Percentiles rank a stretch among this genome's conserved stretches.
These are phyloP conservation scores for Lucifuga dentata DNA, from an alignment of 2,113 vertebrate species.

Conservation along the genomic window DNA sequence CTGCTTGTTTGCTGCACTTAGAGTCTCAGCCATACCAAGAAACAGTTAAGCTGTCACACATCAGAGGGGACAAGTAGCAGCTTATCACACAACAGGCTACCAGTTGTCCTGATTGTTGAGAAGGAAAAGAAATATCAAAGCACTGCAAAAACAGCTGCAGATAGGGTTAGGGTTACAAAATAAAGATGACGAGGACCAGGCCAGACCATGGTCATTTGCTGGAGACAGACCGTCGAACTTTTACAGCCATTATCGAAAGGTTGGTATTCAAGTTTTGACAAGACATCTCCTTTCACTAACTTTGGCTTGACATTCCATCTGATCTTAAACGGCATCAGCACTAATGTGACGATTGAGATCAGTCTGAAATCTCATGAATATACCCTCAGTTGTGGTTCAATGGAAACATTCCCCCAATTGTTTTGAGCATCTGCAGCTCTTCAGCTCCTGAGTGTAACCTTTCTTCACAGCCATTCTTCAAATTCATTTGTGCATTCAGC, in stretches of 20 bases:
- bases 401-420: slow-evolving; percentile 22
- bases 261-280: slow-evolving; percentile 69
- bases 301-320: slow-evolving; percentile 40
- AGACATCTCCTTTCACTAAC: slow-evolving; percentile 71
- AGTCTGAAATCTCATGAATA: slow-evolving; percentile 38
- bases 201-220: slow-evolving; percentile 79
- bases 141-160: slow-evolving; percentile 78
- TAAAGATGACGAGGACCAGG: slow-evolving; percentile 77
- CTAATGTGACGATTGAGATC: slow-evolving; percentile 43
- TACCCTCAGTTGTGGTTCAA: neutral
- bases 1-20: slow-evolving; percentile 75
- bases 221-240: slow-evolving; percentile 70
- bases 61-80: slow-evolving; percentile 75
- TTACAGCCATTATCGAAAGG: slow-evolving; percentile 62
- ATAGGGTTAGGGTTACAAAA: slow-evolving; percentile 74
- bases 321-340: slow-evolving; percentile 59
- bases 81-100: slow-evolving; percentile 59
- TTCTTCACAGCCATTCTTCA: slow-evolving; percentile 3
- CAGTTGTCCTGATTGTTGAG: slow-evolving; percentile 77
- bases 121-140: slow-evolving; percentile 72
- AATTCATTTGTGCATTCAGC: too few species aligned
- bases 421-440: slow-evolving; percentile 23
- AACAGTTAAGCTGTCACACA: slow-evolving; percentile 83
- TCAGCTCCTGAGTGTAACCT: neutral
- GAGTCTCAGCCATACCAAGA: slow-evolving; percentile 66